Conservation (phyloP, 2,888 invertebrate genomes). For the Latrodectus elegans region DNA sequence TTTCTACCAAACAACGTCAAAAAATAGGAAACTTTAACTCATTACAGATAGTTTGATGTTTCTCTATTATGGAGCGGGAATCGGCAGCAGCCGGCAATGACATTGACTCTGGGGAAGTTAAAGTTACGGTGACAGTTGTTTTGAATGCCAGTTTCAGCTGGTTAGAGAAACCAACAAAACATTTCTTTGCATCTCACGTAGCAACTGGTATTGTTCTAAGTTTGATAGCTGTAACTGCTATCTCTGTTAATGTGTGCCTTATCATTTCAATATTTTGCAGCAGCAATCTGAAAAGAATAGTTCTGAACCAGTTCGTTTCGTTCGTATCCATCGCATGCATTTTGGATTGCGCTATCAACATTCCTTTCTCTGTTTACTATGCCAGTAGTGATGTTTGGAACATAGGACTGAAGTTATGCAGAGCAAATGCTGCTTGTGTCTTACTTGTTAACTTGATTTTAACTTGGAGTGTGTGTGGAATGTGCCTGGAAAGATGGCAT, state of each 20-base stretch:
- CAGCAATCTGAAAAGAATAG: slow-evolving; percentile 53
- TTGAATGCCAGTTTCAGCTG: slow-evolving; percentile 58
- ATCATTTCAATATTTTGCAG: slow-evolving; percentile 42
- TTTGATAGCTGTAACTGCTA: slow-evolving; percentile 16
- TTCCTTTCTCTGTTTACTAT: slow-evolving; percentile 38
- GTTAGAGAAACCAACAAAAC: slow-evolving; percentile 48
- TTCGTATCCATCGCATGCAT: slow-evolving; percentile 37
- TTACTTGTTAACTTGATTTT: slow-evolving; percentile 21
- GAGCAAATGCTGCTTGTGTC: slow-evolving; percentile 34
- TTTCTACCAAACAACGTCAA: not conserved
- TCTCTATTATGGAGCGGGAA: not conserved
- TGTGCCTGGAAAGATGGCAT: slow-evolving; percentile 52
- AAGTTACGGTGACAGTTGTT: slow-evolving; percentile 51
- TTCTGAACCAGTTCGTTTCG: slow-evolving; percentile 46
- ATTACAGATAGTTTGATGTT: not conserved
- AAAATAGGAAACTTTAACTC: not conserved
- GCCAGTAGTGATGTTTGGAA: slow-evolving; percentile 10
- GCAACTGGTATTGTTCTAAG: slow-evolving; percentile 25
- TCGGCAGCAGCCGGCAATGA: slow-evolving; percentile 3
- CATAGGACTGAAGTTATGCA: slow-evolving; percentile 31
- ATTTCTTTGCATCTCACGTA: slow-evolving; percentile 15
- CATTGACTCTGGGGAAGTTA: slow-evolving; percentile 39
- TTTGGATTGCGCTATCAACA: slow-evolving; percentile 45
- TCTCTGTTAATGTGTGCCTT: slow-evolving; percentile 37
- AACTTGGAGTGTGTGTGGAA: slow-evolving; percentile 46